Conservation (phyloP, 2,888 invertebrate species). For the Vanessa cardui region DNA sequence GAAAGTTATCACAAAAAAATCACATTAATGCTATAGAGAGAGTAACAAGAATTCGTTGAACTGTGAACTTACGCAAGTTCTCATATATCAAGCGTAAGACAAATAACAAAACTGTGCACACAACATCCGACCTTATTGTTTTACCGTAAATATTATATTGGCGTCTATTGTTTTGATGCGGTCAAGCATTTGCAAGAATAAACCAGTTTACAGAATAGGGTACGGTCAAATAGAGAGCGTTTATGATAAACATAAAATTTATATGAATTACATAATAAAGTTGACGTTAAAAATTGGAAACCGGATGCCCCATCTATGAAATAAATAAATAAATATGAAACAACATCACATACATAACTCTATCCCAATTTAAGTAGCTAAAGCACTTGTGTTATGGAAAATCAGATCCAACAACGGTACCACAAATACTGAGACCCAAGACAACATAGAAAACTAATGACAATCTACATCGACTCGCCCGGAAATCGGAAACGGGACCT, state of each 20-base stretch:
- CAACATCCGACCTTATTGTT: conserved; percentile 2
- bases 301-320: too few species aligned
- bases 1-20: not conserved
- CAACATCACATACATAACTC: too few species aligned
- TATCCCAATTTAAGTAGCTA: too few species aligned
- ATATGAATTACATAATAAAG: not conserved
- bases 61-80: conserved; percentile 9
- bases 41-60: conserved; percentile 12
- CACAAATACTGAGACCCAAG: too few species aligned
- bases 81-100: not conserved
- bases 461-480: too few species aligned
- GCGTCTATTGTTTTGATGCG: conserved; percentile 4
- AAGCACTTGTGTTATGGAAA: too few species aligned
- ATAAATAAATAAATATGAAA: too few species aligned
- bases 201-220: not conserved
- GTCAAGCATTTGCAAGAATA: conserved; percentile 4
- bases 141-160: not conserved
- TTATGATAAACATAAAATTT: not conserved
- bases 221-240: not conserved
- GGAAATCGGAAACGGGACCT: too few species aligned
- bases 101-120: not conserved
- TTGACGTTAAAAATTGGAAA: too few species aligned
- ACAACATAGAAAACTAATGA: too few species aligned
- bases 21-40: not conserved
- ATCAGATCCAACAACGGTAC: too few species aligned